Base-by-base conservation (phyloP, 2,113 vertebrate genomes). In the Galemys pyrenaicus region DNA sequence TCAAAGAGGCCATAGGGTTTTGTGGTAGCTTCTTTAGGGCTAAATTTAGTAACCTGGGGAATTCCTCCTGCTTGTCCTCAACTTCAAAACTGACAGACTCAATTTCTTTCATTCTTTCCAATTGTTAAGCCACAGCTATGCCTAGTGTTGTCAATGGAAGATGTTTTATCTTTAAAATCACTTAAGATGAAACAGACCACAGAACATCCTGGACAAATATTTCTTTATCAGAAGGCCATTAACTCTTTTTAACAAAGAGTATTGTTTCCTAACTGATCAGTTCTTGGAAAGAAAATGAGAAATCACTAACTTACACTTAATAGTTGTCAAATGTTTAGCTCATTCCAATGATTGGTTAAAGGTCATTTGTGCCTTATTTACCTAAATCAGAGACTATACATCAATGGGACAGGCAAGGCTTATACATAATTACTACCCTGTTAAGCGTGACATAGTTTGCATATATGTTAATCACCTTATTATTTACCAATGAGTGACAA, bases 91-190 rank as follows among this genome's bases (percentile, higher is more conserved):
- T 97, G 2, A 98, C 97, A 30, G 87, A 97, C 79, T 98, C 97
- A 51, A 98, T 98, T 96, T 98, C 95, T 96, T 98, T 98, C 67
- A 98, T 96, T 56, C 92, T 95, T 95, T 98, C 97, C 86, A 98
- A 92, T 73, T 98, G 98, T 87, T 56, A 51, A 51, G 96, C 70
- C 28, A 95, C 68, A 65, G 65, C 75, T 67, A 74, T n/a, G 75
- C 24, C 75, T 84, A 54, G 39, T 51, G 60, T 49, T 92, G 54
- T 67, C 56, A 28, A 91, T 9, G 26, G 44, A 71, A 92, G 85
- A n/a, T 19, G 24, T 68, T 91, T 79, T 37, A 15, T 54, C 56
- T 62, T 95, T 75, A 51, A 68, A 91, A 79, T 80, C 30, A 89
- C 16, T 60, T 26, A 44, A 93, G 35, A 64, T 67, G 44, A 93